These are phyloP conservation scores for Petromus typicus DNA, from an alignment of 2,113 vertebrate genomes.

Conservation along the genomic window DNA sequence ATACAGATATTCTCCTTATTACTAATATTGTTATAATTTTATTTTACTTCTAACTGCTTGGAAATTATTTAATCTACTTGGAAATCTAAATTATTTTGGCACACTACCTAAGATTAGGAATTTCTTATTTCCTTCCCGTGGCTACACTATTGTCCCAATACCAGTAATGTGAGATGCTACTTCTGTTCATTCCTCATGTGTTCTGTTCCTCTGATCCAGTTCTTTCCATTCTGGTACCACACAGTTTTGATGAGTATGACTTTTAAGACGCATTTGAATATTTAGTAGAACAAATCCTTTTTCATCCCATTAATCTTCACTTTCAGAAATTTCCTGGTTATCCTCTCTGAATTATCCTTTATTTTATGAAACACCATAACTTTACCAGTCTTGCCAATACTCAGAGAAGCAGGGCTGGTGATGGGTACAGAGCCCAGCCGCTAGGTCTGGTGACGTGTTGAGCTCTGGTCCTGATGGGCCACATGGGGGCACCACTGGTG, in stretches of 20 bases:
- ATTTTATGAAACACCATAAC: no score
- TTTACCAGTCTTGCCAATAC: no score
- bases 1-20: slow-evolving; percentile 16
- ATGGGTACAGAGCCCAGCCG: neutral
- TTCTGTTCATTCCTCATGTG: neutral
- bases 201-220: neutral
- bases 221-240: neutral
- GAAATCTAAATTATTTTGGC: slow-evolving; percentile 4
- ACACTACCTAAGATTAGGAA: neutral
- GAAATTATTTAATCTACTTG: neutral
- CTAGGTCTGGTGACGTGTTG: neutral
- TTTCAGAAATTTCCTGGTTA: slow-evolving; percentile 23
- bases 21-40: slow-evolving; percentile 25
- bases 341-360: neutral
- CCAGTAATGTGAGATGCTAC: neutral
- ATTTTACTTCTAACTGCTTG: neutral
- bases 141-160: neutral
- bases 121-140: neutral
- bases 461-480: neutral
- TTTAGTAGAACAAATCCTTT: neutral
- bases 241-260: neutral
- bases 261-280: neutral
- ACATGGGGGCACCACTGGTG: neutral
- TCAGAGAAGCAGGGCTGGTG: neutral
- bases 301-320: neutral